Conservation (phyloP, 2,113 vertebrate species). For the Sphyrna mokarran region DNA sequence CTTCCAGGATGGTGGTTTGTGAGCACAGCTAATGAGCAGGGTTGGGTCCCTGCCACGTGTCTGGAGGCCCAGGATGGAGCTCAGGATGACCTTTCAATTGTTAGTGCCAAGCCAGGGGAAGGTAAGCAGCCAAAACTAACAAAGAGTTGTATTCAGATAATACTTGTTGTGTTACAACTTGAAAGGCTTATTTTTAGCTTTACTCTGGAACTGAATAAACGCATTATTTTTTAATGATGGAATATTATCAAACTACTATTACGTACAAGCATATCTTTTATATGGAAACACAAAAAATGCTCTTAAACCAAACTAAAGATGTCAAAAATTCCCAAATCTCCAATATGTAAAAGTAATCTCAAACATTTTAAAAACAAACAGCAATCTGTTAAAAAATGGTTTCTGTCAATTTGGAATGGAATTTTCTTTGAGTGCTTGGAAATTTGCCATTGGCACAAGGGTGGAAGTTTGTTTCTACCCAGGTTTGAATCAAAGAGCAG, state of each 20-base stretch:
- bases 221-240: neutral
- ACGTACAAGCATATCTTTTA: neutral
- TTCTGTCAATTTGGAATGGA: neutral
- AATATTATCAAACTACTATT: neutral
- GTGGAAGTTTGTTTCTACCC: neutral
- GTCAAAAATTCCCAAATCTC: neutral
- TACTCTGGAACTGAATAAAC: neutral
- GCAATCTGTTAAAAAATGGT: neutral
- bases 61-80: conserved; percentile 89
- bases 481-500: neutral
- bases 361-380: neutral
- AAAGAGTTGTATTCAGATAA: neutral
- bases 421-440: neutral
- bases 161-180: neutral
- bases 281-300: neutral
- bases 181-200: neutral
- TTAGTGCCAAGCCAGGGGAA: conserved; percentile 74
- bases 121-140: conserved; percentile 57
- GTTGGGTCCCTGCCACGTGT: conserved; percentile 96
- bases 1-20: conserved; percentile 95
- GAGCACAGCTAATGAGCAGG: conserved; percentile 86
- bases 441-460: neutral
- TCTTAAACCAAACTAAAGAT: neutral
- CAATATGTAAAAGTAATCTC: neutral
- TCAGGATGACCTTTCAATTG: conserved; percentile 72